phyloP scores from a whole-genome alignment of 2,113 vertebrate species.

The Plecotus auritus region DNA sequence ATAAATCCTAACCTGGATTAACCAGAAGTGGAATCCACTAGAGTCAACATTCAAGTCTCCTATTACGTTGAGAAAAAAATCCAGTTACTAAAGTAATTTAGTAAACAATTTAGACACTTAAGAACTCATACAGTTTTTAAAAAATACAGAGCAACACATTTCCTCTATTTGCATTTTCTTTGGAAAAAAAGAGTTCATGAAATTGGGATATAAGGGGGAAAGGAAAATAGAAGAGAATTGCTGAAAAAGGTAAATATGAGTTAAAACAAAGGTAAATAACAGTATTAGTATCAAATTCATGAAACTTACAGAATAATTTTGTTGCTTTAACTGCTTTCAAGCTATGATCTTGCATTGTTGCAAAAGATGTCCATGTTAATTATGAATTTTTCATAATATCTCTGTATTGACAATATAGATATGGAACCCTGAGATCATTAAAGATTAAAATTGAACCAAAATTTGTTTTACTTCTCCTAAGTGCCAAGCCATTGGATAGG shows the following conservation, averaged over 20 bases:
- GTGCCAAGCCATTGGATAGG: neutral
- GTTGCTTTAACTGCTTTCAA: neutral
- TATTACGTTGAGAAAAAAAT: neutral
- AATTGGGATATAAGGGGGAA: neutral
- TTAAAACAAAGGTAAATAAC: neutral
- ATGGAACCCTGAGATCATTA: neutral
- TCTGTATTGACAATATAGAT: neutral
- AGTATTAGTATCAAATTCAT: neutral
- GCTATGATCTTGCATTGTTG: neutral
- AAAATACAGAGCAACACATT: neutral
- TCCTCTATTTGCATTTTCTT: neutral
- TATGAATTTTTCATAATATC: neutral
- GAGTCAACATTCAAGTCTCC: neutral
- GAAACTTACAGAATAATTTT: neutral
- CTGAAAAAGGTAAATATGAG: neutral
- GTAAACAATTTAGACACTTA: neutral
- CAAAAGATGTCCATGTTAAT: neutral
- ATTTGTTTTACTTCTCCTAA: neutral
- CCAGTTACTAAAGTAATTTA: neutral
- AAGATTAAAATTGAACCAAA: neutral
- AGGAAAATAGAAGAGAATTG: neutral
- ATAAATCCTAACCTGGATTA: conserved; percentile 69
- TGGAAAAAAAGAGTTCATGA: neutral
- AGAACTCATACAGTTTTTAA: neutral
- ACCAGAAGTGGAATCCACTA: neutral